Percentiles rank a stretch among this genome's conserved stretches.
Conservation (phyloP, 1,140 invertebrate genomes). For the Cardiocondyla obscurior region DNA sequence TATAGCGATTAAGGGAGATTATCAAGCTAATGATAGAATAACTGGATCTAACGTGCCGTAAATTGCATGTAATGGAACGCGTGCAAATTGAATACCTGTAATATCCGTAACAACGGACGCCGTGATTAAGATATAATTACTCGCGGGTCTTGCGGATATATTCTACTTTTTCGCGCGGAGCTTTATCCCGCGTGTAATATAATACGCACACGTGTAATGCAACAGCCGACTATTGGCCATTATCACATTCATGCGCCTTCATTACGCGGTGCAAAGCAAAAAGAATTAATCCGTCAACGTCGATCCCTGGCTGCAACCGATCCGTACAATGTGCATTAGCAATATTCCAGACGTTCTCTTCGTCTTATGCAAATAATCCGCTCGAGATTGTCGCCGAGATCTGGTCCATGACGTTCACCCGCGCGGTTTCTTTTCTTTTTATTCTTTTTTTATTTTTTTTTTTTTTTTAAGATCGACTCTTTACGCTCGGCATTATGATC, state of each 20-base stretch:
- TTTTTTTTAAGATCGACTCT: conserved; percentile 28
- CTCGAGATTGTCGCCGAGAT: background rate
- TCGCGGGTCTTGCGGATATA: background rate
- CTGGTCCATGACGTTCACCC: background rate
- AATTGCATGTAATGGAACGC: background rate
- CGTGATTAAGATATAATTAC: background rate
- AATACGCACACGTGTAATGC: conserved; percentile 4
- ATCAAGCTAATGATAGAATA: conserved; percentile 6
- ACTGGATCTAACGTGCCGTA: background rate
- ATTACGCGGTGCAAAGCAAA: background rate
- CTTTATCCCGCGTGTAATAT: background rate
- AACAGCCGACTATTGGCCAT: background rate
- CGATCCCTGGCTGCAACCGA: too few relatives aligned
- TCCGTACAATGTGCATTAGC: background rate
- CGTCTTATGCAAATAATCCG: background rate
- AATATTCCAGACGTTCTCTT: background rate
- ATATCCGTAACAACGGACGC: background rate
- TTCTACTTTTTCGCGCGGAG: background rate
- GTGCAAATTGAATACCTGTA: background rate
- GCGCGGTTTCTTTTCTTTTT: background rate
- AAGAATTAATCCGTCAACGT: too few relatives aligned
- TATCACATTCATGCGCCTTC: background rate
- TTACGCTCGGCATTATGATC: conserved; percentile 25
- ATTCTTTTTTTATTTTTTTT: conserved; percentile 14
- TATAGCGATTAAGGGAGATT: conserved; percentile 1